phyloP scores from a whole-genome alignment of 2,113 vertebrate genomes.

The Poicephalus gulielmi region DNA sequence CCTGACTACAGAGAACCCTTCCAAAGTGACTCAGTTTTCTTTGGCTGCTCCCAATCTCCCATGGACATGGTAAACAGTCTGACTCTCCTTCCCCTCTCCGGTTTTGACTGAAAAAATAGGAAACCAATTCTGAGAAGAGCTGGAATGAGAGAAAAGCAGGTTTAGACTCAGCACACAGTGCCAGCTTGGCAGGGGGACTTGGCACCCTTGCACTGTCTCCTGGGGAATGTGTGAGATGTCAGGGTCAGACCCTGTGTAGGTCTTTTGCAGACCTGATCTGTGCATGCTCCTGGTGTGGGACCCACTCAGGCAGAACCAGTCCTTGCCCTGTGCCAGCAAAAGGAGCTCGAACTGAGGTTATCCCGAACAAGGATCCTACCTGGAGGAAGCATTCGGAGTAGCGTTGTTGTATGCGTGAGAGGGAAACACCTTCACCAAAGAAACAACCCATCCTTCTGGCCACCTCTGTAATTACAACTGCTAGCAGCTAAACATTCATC shows the following conservation, averaged over 20 bases:
- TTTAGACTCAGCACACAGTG: background rate
- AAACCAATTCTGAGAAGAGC: background rate
- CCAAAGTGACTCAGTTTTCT: background rate
- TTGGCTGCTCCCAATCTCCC: background rate
- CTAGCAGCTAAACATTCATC: background rate
- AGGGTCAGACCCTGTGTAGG: background rate
- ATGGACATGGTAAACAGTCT: background rate
- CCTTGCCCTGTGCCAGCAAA: background rate
- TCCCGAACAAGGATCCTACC: background rate
- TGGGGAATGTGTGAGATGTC: background rate
- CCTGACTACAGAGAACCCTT: background rate
- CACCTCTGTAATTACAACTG: background rate
- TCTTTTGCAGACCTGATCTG: background rate
- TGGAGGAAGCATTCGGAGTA: background rate
- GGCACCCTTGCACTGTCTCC: background rate
- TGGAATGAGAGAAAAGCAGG: background rate
- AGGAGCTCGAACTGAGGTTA: background rate
- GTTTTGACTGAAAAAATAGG: background rate
- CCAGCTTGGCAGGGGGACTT: conserved; percentile 1
- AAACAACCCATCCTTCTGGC: background rate
- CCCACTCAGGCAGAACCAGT: accelerated
- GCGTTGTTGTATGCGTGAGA: accelerated
- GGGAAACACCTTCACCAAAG: background rate
- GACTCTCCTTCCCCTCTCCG: background rate
- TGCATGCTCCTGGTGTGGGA: background rate